Base-by-base conservation (phyloP, 2,113 vertebrate genomes). In the Falco punctatus region DNA sequence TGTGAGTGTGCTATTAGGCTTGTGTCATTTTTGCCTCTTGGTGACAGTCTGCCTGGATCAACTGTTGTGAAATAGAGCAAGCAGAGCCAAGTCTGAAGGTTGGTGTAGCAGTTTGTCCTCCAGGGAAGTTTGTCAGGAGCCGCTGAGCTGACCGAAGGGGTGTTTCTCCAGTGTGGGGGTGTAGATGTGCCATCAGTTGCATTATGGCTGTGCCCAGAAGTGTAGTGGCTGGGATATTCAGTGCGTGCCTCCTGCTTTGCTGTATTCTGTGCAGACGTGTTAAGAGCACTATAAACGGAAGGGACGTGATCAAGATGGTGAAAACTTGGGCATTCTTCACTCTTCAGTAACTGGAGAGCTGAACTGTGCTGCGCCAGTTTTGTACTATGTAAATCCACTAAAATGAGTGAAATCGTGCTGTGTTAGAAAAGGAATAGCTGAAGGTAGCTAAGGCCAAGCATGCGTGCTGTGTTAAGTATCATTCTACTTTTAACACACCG, bases 131-230 rank as follows among this genome's bases (percentile, higher is more conserved):
- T 0, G 0, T 2, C 6, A 18, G 46, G n/a, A 74, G 48, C 26
- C 0, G 1, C 42, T 22, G 30, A 38, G 40, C 58, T 67, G 73
- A 15, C 15, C 1, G 9, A 30, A 51, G 23, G 0, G 23, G 2
- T n/a, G 8, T 71, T 66, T 33, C 42, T 64, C 66, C 33, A 27
- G 22, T 5, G 10, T 33, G 46, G 30, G 11, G 3, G 3, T 49
- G 33, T 14, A 18, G 28, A 4, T 28, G 21, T 4, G 4, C 23
- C 19, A 3, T 23, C 11, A 2, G 21, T 61, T 44, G 15, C 21
- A 2, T 40, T 35, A 22, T 46, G 55, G 62, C 62, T 0, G 2
- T 67, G 51, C 61, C 48, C 44, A n/a, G n/a, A 44, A 55, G 21
- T 6, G 21, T 6, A n/a, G 21, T 2, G 88, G 46, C 46, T 70